phyloP scores from a whole-genome alignment of 2,797 vertebrate genomes.

The Threskiornis aethiopicus region DNA sequence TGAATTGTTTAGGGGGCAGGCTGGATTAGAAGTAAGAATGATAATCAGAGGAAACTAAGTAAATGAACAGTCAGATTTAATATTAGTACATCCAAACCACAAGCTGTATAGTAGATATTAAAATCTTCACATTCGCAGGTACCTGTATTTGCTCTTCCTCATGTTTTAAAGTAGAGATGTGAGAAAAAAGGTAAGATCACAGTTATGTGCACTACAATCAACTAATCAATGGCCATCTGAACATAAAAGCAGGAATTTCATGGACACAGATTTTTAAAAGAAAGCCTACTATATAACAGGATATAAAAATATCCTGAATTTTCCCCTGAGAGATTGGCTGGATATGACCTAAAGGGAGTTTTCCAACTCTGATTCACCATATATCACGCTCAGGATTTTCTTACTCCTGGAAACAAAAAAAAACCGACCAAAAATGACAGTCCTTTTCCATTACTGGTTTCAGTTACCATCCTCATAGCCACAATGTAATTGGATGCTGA shows the following conservation, averaged over 20 bases:
- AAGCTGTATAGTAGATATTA: not conserved
- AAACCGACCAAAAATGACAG: not conserved
- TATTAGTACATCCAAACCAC: not conserved
- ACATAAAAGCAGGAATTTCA: not conserved
- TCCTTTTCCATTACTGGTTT: constrained; percentile 33
- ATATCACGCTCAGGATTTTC: not conserved
- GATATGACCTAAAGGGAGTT: constrained; percentile 15
- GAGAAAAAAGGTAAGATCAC: not conserved
- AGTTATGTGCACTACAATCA: not conserved
- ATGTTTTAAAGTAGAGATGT: not conserved
- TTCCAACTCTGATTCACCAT: constrained; percentile 19
- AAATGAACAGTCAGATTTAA: not conserved
- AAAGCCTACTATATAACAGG: not conserved
- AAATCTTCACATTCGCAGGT: not conserved
- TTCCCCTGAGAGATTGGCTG: not conserved
- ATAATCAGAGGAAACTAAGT: constrained; percentile 21
- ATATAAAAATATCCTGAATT: constrained; percentile 28
- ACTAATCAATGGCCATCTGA: not conserved
- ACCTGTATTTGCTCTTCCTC: not conserved
- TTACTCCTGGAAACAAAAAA: not conserved
- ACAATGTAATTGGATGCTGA: constrained; percentile 7
- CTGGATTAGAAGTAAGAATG: not conserved
- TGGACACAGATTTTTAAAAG: not conserved
- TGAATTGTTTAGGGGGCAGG: not conserved
- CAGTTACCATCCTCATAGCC: not conserved